These are phyloP conservation scores for Proterorhinus semilunaris DNA, from an alignment of 2,113 vertebrate species.

Conservation along the genomic window DNA sequence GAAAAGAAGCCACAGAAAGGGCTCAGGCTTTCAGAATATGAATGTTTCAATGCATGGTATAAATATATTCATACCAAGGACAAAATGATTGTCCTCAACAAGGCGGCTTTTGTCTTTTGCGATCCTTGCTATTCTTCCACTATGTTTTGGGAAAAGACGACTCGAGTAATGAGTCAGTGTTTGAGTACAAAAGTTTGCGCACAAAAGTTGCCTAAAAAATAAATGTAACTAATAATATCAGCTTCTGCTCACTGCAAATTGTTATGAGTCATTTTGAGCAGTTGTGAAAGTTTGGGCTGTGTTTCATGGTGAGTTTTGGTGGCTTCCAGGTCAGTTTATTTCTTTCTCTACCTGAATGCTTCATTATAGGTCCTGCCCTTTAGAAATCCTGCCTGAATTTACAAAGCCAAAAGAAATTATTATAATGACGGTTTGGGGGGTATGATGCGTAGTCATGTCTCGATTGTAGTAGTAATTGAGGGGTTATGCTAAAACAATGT, in stretches of 20 bases:
- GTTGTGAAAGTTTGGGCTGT: no score
- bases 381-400: not conserved
- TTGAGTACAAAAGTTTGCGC: no score
- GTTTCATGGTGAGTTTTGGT: not conserved
- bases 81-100: not conserved
- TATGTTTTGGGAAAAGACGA: no score
- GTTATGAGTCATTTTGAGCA: not conserved
- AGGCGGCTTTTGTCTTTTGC: not conserved
- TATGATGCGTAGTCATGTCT: not conserved
- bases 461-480: not conserved
- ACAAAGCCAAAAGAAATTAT: not conserved
- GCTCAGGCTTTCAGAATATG: not conserved
- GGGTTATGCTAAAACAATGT: no score
- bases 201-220: not conserved
- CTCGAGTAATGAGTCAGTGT: no score
- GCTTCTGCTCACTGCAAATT: not conserved
- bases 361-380: not conserved
- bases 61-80: not conserved
- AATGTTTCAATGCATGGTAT: constrained; percentile 2
- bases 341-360: not conserved
- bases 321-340: not conserved
- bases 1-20: not conserved
- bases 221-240: not conserved
- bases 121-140: not conserved
- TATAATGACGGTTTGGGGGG: not conserved